Percentiles rank a stretch among this genome's conserved stretches.
Evolutionary conservation across 2,888 invertebrate species (phyloP).

Genomic region (Malthinus flaveolus): DNA sequence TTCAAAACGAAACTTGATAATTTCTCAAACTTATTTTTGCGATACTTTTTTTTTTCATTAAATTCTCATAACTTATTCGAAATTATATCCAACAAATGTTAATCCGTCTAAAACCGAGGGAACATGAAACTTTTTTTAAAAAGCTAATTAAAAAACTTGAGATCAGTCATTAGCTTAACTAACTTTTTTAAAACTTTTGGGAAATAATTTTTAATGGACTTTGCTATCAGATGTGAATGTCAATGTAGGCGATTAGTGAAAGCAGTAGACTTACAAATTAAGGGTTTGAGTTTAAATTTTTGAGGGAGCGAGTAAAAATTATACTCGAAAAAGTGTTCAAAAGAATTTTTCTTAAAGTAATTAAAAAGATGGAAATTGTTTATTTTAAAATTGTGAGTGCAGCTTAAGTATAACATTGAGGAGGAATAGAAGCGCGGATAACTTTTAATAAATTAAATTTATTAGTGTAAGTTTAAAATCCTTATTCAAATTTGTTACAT

Average conservation of each 20-base stretch:
- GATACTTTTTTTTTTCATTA: conserved; percentile 14
- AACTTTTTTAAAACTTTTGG: conserved; percentile 29
- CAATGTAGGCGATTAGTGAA: conserved; percentile 12
- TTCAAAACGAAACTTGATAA: conserved; percentile 7
- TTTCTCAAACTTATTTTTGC: conserved; percentile 16
- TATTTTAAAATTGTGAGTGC: too few species aligned
- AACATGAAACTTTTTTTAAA: conserved; percentile 27
- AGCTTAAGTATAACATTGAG: too few species aligned
- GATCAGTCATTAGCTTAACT: conserved; percentile 32
- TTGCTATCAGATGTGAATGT: conserved; percentile 31
- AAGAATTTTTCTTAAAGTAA: background rate
- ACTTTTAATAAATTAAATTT: conserved; percentile 1
- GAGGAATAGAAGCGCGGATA: background rate
- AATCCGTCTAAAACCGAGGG: conserved; percentile 30
- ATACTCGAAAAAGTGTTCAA: background rate
- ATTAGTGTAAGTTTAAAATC: conserved; percentile 3
- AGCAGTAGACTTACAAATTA: background rate
- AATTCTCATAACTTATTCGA: conserved; percentile 19
- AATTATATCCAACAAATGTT: conserved; percentile 30
- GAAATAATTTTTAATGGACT: conserved; percentile 33
- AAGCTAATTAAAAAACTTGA: conserved; percentile 33
- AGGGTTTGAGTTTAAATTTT: background rate
- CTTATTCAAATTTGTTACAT: conserved; percentile 5
- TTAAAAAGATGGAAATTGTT: too few species aligned
- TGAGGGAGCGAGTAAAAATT: background rate